A percentile compares a stretch with the other conserved stretches of the same genome.
These are phyloP conservation scores for Parnassius glacialis DNA, from an alignment of 2,888 invertebrate genomes.

Conservation along the genomic window DNA sequence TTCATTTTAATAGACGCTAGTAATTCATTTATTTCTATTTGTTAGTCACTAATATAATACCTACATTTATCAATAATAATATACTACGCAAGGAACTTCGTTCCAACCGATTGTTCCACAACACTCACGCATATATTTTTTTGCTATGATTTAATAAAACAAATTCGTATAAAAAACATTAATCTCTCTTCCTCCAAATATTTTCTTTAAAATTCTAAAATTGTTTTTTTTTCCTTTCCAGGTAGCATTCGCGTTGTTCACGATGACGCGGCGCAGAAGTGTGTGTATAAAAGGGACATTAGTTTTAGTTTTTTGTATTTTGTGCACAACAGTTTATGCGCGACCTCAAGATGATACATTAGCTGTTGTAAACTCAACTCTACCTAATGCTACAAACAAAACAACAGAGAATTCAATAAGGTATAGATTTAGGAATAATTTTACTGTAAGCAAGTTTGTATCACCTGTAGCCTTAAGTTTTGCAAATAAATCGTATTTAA, in stretches of 20 bases:
- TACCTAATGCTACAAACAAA: slow-evolving; percentile 47
- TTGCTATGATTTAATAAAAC: no score
- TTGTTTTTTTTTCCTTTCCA: slow-evolving; percentile 54
- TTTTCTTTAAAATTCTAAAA: no score
- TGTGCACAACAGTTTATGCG: slow-evolving; percentile 57
- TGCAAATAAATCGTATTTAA: slow-evolving; percentile 31
- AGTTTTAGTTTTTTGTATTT: slow-evolving; percentile 64
- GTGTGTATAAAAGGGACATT: slow-evolving; percentile 69
- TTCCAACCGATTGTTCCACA: no score
- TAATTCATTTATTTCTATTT: no score
- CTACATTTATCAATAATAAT: no score
- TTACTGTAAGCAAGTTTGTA: slow-evolving; percentile 35
- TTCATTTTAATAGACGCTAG: no score
- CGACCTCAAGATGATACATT: slow-evolving; percentile 60
- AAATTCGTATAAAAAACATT: no score
- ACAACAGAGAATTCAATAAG: slow-evolving; percentile 59
- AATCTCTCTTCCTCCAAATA: no score
- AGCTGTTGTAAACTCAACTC: slow-evolving; percentile 33
- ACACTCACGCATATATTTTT: no score
- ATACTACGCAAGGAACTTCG: no score
- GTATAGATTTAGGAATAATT: slow-evolving; percentile 58
- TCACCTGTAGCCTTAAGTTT: slow-evolving; percentile 45
- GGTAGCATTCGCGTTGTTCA: slow-evolving; percentile 54
- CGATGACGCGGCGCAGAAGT: slow-evolving; percentile 71
- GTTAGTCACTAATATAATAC: no score